A percentile compares a stretch with the other conserved stretches of the same genome.
These are phyloP conservation scores for Nephrotoma appendiculata DNA, from an alignment of 2,888 invertebrate species.

Conservation along the genomic window DNA sequence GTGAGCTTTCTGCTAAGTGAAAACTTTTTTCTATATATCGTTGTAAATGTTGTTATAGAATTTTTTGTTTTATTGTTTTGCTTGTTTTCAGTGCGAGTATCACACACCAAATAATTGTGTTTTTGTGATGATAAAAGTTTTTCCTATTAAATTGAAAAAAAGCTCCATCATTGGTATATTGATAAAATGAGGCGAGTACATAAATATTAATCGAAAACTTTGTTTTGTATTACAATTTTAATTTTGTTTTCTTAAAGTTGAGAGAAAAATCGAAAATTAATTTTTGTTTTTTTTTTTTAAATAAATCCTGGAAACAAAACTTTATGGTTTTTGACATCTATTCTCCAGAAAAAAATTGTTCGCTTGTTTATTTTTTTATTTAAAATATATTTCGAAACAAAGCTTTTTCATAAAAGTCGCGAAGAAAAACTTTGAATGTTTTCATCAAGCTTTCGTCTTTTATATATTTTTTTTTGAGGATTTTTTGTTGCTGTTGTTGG, in stretches of 20 bases:
- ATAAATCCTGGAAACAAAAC: background rate
- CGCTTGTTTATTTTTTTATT: background rate
- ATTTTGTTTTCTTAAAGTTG: background rate
- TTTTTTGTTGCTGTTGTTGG: background rate
- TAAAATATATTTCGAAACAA: background rate
- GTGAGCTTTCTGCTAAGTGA: background rate
- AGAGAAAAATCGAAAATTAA: background rate
- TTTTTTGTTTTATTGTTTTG: background rate
- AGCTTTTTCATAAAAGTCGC: background rate
- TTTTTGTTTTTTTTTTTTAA: background rate
- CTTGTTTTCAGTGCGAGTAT: background rate
- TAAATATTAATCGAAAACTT: background rate
- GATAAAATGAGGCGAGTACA: background rate
- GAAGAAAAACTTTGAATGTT: background rate
- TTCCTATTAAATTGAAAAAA: background rate
- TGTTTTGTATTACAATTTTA: background rate
- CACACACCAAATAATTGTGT: background rate
- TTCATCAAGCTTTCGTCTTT: background rate
- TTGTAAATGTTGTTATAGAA: background rate
- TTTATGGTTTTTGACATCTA: background rate
- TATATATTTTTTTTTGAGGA: background rate
- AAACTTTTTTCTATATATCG: background rate
- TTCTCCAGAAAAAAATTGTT: background rate
- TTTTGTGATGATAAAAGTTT: background rate
- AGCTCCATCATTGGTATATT: background rate